Percentiles rank a stretch among this genome's conserved stretches.
phyloP scores from a whole-genome alignment of 2,888 invertebrate species.

The Tyria jacobaeae region DNA sequence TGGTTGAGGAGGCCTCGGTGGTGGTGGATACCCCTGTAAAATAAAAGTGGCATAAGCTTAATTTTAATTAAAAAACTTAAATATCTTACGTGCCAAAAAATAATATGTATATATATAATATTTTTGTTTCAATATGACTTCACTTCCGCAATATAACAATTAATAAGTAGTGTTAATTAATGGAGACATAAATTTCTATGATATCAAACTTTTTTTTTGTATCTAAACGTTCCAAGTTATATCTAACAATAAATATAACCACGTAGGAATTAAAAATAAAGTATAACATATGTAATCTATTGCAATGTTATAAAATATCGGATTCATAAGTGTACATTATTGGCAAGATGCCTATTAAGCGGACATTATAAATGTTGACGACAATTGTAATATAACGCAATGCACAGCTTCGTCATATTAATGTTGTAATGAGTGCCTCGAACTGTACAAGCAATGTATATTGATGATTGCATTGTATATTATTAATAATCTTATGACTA shows the following conservation, averaged over 20 bases:
- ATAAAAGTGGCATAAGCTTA: conserved; percentile 1
- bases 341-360: conserved; percentile 24
- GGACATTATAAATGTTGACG: conserved; percentile 30
- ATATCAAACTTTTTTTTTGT: too few relatives aligned
- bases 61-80: too few relatives aligned
- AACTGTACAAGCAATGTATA: conserved; percentile 25
- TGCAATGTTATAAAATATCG: conserved; percentile 10
- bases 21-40: conserved; percentile 89
- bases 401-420: conserved; percentile 21
- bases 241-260: too few relatives aligned
- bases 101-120: too few relatives aligned
- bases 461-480: conserved; percentile 28
- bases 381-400: conserved; percentile 22
- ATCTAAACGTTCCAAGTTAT: too few relatives aligned
- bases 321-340: conserved; percentile 28
- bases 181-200: too few relatives aligned
- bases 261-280: not conserved
- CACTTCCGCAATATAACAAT: too few relatives aligned
- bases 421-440: conserved; percentile 21
- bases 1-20: conserved; percentile 90
- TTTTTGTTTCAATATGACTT: too few relatives aligned
- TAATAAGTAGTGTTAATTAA: too few relatives aligned
- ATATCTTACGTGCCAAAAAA: not conserved
- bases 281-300: not conserved
- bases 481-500: conserved; percentile 35